These are phyloP conservation scores for Lithophane socia DNA, from an alignment of 2,888 invertebrate genomes.

Conservation along the genomic window DNA sequence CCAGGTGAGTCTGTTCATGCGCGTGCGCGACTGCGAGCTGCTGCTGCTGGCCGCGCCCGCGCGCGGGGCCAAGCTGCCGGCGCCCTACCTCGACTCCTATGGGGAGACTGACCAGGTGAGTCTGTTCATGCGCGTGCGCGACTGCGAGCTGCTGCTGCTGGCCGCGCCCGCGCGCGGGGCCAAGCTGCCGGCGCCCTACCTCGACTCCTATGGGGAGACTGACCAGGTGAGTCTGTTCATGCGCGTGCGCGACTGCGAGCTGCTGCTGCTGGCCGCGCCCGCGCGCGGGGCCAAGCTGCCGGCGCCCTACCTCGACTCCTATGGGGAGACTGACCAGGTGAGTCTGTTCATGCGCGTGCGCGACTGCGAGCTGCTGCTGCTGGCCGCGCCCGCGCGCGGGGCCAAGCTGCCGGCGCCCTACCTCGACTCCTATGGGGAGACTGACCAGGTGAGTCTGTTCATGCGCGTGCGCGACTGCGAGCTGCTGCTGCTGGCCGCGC, in stretches of 20 bases:
- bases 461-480: constrained; percentile 99
- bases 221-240: constrained; percentile 94
- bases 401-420: constrained; percentile 98
- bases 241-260: constrained; percentile 98
- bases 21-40: constrained; percentile 99
- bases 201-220: constrained; percentile 99
- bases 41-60: constrained; percentile 93
- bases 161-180: constrained; percentile 93
- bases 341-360: constrained; percentile 96
- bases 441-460: constrained; percentile 94
- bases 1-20: constrained; percentile 93
- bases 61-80: constrained; percentile 96
- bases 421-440: constrained; percentile 99
- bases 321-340: constrained; percentile 97
- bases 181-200: constrained; percentile 97
- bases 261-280: constrained; percentile 94
- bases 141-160: constrained; percentile 98
- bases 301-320: constrained; percentile 98
- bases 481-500: constrained; percentile 94
- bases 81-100: constrained; percentile 99
- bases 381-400: constrained; percentile 92
- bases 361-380: constrained; percentile 98
- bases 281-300: constrained; percentile 95
- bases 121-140: constrained; percentile 97
- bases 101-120: constrained; percentile 96